A percentile compares a stretch with the other conserved stretches of the same genome.
These are phyloP conservation scores for Arizona elegans DNA, from an alignment of 2,113 vertebrate species.

Conservation along the genomic window DNA sequence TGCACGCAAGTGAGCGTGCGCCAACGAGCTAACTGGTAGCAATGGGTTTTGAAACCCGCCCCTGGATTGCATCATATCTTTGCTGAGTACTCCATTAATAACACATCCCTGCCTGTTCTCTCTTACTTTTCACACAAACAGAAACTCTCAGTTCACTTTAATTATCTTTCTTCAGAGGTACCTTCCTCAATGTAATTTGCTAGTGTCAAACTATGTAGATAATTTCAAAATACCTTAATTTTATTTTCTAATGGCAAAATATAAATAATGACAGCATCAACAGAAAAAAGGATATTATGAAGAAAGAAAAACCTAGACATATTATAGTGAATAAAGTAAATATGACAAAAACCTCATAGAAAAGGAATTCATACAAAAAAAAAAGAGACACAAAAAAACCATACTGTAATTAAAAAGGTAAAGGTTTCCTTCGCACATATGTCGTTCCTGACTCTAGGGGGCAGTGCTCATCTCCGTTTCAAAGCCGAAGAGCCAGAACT, in stretches of 20 bases:
- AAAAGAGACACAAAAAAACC: neutral
- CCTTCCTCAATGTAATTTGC: neutral
- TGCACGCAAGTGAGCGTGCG: accelerated
- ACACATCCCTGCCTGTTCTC: neutral
- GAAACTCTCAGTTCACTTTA: neutral
- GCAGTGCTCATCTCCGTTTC: too few relatives aligned
- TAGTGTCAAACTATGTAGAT: neutral
- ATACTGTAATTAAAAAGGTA: neutral
- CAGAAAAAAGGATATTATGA: neutral
- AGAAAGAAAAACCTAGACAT: neutral
- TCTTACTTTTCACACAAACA: neutral
- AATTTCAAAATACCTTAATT: neutral
- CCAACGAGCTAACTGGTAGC: too few relatives aligned
- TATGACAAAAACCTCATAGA: neutral
- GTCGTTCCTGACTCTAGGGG: too few relatives aligned
- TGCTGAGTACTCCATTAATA: neutral
- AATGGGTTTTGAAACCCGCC: too few relatives aligned
- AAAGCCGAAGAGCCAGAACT: too few relatives aligned
- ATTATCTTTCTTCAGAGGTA: neutral
- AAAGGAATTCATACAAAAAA: neutral
- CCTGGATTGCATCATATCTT: neutral
- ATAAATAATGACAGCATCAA: neutral
- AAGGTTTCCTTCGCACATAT: too few relatives aligned
- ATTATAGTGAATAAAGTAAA: neutral
- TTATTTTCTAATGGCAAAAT: neutral